phyloP scores from a whole-genome alignment of 2,888 invertebrate genomes.

The Fissipunctia ypsillon region DNA sequence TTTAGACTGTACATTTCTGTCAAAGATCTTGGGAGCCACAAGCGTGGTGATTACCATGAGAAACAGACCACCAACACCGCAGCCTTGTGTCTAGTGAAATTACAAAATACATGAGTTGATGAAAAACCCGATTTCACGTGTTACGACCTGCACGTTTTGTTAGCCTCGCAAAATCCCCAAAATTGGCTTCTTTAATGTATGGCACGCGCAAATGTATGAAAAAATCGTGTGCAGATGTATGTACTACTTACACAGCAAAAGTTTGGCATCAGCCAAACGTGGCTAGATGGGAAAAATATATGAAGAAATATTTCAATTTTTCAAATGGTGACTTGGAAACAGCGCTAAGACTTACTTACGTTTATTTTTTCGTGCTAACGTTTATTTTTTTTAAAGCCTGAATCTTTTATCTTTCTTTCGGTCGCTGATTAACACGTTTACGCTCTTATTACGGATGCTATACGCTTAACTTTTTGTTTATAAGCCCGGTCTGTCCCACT shows the following conservation, averaged over 20 bases:
- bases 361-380: slow-evolving; percentile 14
- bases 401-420: slow-evolving; percentile 13
- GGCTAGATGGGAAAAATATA: slow-evolving; percentile 45
- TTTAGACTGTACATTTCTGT: not conserved
- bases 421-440: slow-evolving; percentile 11
- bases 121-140: slow-evolving; percentile 55
- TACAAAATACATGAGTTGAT: slow-evolving; percentile 52
- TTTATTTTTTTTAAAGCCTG: slow-evolving; percentile 11
- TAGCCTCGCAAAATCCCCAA: slow-evolving; percentile 67
- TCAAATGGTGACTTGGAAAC: slow-evolving; percentile 37
- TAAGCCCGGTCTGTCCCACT: not conserved
- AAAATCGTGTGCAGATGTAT: slow-evolving; percentile 68
- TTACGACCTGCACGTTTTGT: slow-evolving; percentile 67
- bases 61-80: slow-evolving; percentile 2
- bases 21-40: not conserved
- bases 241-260: slow-evolving; percentile 68
- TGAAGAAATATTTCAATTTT: slow-evolving; percentile 49
- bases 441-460: not conserved
- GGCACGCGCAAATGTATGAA: slow-evolving; percentile 72
- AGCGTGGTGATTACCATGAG: not conserved
- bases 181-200: slow-evolving; percentile 77
- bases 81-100: slow-evolving; percentile 34
- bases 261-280: slow-evolving; percentile 54
- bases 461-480: not conserved
- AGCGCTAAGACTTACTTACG: slow-evolving; percentile 18